Evolutionary conservation across 2,113 vertebrate genomes (phyloP).

Genomic region (Struthio camelus): DNA sequence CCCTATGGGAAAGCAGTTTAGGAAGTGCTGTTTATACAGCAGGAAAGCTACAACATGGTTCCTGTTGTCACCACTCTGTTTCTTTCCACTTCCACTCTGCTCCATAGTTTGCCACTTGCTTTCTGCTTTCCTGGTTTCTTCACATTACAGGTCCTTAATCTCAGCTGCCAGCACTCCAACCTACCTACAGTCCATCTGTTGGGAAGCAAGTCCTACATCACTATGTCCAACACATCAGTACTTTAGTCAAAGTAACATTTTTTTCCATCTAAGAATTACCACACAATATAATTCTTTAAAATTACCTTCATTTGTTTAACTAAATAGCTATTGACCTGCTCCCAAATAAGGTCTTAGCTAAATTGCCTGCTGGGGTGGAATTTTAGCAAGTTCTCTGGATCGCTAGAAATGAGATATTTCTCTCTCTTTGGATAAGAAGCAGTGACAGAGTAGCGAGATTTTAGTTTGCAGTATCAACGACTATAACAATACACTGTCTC

Average conservation of each 20-base stretch:
- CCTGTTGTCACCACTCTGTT: neutral
- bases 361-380: neutral
- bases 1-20: neutral
- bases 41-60: neutral
- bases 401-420: neutral
- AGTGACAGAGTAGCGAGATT: neutral
- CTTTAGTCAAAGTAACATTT: neutral
- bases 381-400: neutral
- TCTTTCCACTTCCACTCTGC: neutral
- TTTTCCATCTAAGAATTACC: neutral
- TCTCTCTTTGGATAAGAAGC: neutral
- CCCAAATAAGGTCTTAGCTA: neutral
- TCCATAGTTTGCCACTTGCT: neutral
- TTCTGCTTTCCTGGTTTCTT: neutral
- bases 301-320: neutral
- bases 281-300: neutral
- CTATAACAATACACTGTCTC: neutral
- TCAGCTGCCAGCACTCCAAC: neutral
- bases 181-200: neutral
- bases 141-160: neutral
- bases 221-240: neutral
- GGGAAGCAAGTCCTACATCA: neutral
- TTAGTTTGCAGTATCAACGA: neutral
- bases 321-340: neutral
- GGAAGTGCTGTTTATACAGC: neutral